Evolutionary conservation across 2,113 vertebrate genomes (phyloP).

Genomic region (Macquaria ambigua): DNA sequence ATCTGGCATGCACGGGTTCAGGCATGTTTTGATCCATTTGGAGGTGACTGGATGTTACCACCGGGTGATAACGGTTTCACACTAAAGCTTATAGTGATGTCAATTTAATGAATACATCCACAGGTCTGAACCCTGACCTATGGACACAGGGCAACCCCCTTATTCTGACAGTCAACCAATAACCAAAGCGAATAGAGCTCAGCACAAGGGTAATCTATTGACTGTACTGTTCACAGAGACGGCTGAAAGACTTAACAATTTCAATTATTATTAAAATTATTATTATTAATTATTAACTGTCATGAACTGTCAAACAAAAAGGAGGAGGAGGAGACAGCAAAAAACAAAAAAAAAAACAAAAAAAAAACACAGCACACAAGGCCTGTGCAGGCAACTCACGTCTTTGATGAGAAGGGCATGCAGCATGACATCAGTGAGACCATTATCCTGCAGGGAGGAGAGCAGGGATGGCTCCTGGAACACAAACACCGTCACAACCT

Average conservation of each 20-base stretch:
- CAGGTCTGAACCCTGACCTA: background rate
- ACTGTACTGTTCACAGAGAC: background rate
- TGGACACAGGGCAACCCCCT: background rate
- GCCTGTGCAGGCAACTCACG: slow-evolving; percentile 82
- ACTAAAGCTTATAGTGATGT: background rate
- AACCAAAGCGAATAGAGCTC: background rate
- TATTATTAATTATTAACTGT: no score
- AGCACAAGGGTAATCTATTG: background rate
- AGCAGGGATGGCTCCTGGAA: slow-evolving; percentile 97
- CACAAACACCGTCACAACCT: slow-evolving; percentile 97
- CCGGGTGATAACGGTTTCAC: no score
- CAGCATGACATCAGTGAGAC: slow-evolving; percentile 96
- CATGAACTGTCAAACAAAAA: background rate
- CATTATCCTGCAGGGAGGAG: slow-evolving; percentile 96
- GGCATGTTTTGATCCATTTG: background rate
- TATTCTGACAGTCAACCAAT: background rate
- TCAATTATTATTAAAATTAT: no score
- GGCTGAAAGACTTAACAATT: background rate
- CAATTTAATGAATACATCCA: background rate
- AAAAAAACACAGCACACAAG: background rate
- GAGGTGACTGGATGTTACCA: no score
- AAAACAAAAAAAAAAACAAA: background rate
- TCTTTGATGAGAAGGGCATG: slow-evolving; percentile 97
- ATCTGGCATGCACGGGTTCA: background rate
- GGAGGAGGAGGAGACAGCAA: slow-evolving; percentile 15